Evolutionary conservation across 2,888 invertebrate genomes (phyloP), one percentile per base, ranked within the genome.

Genomic region (Temnothorax rugatulus): DNA sequence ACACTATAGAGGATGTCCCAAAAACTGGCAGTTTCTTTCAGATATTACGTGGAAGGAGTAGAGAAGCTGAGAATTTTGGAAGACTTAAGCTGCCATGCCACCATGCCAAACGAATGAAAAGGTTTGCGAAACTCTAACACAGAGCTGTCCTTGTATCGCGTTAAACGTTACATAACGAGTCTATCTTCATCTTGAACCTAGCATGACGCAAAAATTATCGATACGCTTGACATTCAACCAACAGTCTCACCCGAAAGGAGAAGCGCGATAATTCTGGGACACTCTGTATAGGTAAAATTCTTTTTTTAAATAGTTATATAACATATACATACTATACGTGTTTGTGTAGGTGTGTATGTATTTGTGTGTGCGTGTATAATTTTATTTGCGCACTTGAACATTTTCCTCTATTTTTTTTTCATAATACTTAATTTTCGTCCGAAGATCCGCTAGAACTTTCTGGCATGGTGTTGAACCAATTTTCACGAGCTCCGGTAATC

Each of bases 391-490:
- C 34, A 38, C 34, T 79, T 59, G 59, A 79, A 59, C 21, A 38
- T 79, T 47, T 71, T 79, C 9, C 34, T 34, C 13, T 79, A 71
- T 79, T 79, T 69, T 73, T n/a, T 34, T 44, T 7, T 25, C 7
- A 7, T 38, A 64, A 68, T 79, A 69, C 21, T 93, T 93, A 95
- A 92, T 95, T 95, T 84, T 95, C 94, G 83, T 95, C 95, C 61
- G 95, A 95, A 84, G 95, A 95, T 91, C 94, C 95, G 73, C 95
- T 95, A 44, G 95, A 95, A 88, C 95, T 95, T 92, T 95, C 95
- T 86, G 95, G 96, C 95, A 95, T 95, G 61, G 95, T 95, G 91
- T 95, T 95, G 91, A 95, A 96, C 96, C 95, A 96, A 92, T 95
- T 95, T 89, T 95, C 95, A 86, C 96, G 95, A 90, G 95, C 95